Evolutionary conservation across 2,113 vertebrate genomes (phyloP), one percentile per base, ranked within the genome.

Genomic region (Nestor notabilis): DNA sequence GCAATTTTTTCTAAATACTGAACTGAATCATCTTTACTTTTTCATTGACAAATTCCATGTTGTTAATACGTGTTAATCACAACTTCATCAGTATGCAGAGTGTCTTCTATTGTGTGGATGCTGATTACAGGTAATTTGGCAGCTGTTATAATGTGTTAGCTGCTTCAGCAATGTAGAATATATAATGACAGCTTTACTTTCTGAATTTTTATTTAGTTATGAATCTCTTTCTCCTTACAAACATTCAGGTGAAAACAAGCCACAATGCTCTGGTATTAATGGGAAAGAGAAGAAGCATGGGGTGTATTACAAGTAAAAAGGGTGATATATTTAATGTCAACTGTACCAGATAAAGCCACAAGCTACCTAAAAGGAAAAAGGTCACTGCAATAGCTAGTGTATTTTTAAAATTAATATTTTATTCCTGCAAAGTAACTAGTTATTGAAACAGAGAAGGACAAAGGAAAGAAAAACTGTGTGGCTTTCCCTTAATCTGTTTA

Each of bases 121-220:
- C 86, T 92, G 92, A 96, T 96, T 97, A 96, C 91, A 95, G 86
- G 95, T 96, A 97, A 96, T 95, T 95, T 93, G 68, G 83, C 94
- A 94, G 90, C 79, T 97, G 92, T 90, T 96, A 77, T 55, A 92
- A 90, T 17, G 76, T 78, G 89, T 94, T 93, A 95, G 82, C 76
- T 94, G 80, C 74, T 97, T 84, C 74, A 83, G 86, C 69, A 92
- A 64, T 11, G 39, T 43, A 84, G 83, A 94, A 95, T 89, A 75
- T 58, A 68, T 81, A 91, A 95, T 75, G 92, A 94, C 35, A 86
- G 55, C 60, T 81, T 89, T 84, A 93, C 83, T 90, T 92, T 60
- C 68, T 64, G 88, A 86, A 87, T 94, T 97, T 81, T 93, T 86
- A 93, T 88, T 93, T 93, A 93, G 85, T 68, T 74, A 95, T 7